Evolutionary conservation across 2,797 vertebrate species (phyloP).

Genomic region (Poecilia velifera): DNA sequence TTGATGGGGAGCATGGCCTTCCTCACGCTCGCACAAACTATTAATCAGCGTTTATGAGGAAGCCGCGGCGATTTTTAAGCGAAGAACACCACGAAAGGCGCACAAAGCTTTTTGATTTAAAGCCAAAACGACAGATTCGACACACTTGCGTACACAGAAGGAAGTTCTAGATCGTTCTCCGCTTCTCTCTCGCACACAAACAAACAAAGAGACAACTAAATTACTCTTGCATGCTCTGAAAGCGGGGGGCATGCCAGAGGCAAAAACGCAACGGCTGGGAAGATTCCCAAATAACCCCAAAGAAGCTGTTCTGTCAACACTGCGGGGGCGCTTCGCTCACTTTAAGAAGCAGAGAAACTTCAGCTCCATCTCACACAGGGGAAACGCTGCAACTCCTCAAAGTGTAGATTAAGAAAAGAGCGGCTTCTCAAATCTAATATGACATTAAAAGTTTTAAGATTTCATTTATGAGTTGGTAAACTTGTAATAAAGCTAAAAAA

Average conservation of each 20-base stretch:
- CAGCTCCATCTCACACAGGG: constrained; percentile 15
- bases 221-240: constrained; percentile 33
- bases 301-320: constrained; percentile 43
- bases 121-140: constrained; percentile 38
- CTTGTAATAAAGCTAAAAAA: neutral
- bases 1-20: constrained; percentile 56
- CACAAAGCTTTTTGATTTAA: constrained; percentile 38
- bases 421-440: constrained; percentile 1
- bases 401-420: neutral
- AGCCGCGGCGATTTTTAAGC: constrained; percentile 51
- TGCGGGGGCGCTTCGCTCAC: constrained; percentile 28
- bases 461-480: neutral
- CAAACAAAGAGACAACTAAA: constrained; percentile 20
- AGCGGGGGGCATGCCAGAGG: constrained; percentile 16
- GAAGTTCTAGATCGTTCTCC: constrained; percentile 4
- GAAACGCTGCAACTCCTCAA: constrained; percentile 13
- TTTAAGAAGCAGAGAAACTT: constrained; percentile 25
- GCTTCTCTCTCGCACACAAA: neutral
- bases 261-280: constrained; percentile 35
- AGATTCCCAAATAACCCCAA: constrained; percentile 38
- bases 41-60: constrained; percentile 67
- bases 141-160: constrained; percentile 18
- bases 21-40: constrained; percentile 43
- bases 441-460: neutral
- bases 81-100: constrained; percentile 28